Conservation (phyloP, 2,888 invertebrate species). For the Pasiphila rectangulata region DNA sequence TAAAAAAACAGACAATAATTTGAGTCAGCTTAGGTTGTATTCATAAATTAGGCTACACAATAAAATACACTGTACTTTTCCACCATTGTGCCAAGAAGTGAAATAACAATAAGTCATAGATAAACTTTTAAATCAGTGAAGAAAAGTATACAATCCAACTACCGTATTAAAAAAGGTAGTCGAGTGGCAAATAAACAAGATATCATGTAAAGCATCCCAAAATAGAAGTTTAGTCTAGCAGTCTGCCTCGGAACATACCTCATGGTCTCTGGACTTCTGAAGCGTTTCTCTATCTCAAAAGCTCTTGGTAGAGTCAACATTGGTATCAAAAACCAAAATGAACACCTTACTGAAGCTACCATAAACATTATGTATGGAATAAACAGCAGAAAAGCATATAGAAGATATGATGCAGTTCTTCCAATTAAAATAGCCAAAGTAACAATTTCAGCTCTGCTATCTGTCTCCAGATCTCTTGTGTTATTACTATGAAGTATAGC, state of each 20-base stretch:
- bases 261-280: conserved; percentile 89
- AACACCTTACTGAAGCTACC: conserved; percentile 91
- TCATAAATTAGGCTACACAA: too few relatives aligned
- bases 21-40: too few relatives aligned
- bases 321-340: conserved; percentile 93
- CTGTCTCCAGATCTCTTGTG: conserved; percentile 93
- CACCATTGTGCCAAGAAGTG: too few relatives aligned
- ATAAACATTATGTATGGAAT: conserved; percentile 95
- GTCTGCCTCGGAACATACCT: conserved; percentile 92
- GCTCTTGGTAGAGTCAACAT: conserved; percentile 92
- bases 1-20: too few relatives aligned
- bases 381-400: conserved; percentile 94
- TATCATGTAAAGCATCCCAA: conserved; percentile 93
- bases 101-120: too few relatives aligned
- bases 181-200: conserved; percentile 87
- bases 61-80: too few relatives aligned
- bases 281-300: conserved; percentile 94
- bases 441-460: conserved; percentile 94
- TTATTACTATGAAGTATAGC: conserved; percentile 98
- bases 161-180: conserved; percentile 80
- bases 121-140: too few relatives aligned
- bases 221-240: conserved; percentile 93
- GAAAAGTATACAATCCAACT: conserved; percentile 23
- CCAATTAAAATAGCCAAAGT: conserved; percentile 97
- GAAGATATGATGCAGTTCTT: conserved; percentile 92